A percentile compares a stretch with the other conserved stretches of the same genome.
These are phyloP conservation scores for Helostoma temminkii DNA, from an alignment of 2,797 vertebrate genomes.

Conservation along the genomic window DNA sequence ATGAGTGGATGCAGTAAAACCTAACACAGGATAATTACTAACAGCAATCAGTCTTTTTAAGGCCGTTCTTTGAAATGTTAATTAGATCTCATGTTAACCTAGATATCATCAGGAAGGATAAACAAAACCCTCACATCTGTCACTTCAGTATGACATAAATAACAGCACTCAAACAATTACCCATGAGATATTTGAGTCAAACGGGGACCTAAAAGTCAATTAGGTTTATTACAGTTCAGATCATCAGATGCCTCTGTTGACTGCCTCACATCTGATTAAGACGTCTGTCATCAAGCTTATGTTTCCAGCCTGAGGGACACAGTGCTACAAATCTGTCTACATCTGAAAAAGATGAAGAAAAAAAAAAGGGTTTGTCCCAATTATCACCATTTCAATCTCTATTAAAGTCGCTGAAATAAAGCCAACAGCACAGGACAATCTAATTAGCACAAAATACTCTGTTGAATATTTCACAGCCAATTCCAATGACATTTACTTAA, in stretches of 20 bases:
- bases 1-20: too few relatives aligned
- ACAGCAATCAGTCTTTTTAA: conserved; percentile 7
- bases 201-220: conserved; percentile 12
- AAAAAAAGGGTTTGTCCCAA: not conserved
- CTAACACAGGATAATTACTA: too few relatives aligned
- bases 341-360: not conserved
- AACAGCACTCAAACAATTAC: not conserved
- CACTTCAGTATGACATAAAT: not conserved
- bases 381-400: conserved; percentile 20
- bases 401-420: conserved; percentile 19
- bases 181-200: not conserved
- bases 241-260: conserved; percentile 3
- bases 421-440: conserved; percentile 24
- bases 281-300: not conserved
- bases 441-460: conserved; percentile 32
- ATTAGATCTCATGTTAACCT: not conserved
- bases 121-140: conserved; percentile 13
- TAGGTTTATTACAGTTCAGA: conserved; percentile 20
- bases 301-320: conserved; percentile 6
- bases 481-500: not conserved
- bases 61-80: conserved; percentile 10
- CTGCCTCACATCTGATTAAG: conserved; percentile 11
- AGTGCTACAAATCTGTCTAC: not conserved
- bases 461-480: not conserved
- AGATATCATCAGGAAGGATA: not conserved